Evolutionary conservation across 37 sponge, comb jelly and placozoan species (phyloP).

Genomic region (Crambe crambe): DNA sequence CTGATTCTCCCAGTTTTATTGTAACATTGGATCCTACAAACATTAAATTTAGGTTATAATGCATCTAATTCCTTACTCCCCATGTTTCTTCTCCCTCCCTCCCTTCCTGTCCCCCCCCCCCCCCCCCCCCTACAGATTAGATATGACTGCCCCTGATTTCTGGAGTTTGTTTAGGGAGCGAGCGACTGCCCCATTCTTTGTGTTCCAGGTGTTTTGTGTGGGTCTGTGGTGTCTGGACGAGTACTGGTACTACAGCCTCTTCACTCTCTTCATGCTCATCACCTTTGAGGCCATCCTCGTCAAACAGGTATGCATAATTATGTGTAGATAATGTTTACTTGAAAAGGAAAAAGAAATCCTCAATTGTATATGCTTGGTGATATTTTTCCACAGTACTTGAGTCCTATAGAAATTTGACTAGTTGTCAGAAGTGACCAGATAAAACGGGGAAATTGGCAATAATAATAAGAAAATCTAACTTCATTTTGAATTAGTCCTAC

Average conservation of each 20-base stretch:
- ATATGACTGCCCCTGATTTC: slow-evolving; percentile 83
- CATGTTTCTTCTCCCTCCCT: too few relatives aligned
- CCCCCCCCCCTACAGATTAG: slow-evolving; percentile 36
- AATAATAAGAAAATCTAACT: too few relatives aligned
- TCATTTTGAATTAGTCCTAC: too few relatives aligned
- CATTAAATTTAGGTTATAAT: too few relatives aligned
- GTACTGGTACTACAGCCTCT: slow-evolving; percentile 97
- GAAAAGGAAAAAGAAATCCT: too few relatives aligned
- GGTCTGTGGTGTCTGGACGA: slow-evolving; percentile 98
- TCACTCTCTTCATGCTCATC: slow-evolving; percentile 95
- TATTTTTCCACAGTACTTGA: not conserved
- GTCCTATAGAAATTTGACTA: not conserved
- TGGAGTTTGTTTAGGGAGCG: slow-evolving; percentile 87
- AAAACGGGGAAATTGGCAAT: too few relatives aligned
- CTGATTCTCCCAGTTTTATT: too few relatives aligned
- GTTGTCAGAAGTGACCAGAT: too few relatives aligned
- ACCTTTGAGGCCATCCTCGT: slow-evolving; percentile 95
- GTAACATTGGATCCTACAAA: too few relatives aligned
- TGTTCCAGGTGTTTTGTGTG: slow-evolving; percentile 99
- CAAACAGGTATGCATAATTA: slow-evolving; percentile 69
- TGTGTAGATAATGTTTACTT: too few relatives aligned
- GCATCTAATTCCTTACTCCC: too few relatives aligned
- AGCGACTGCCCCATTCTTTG: slow-evolving; percentile 98
- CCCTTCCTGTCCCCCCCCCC: not conserved
- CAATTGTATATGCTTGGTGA: too few relatives aligned